These are phyloP conservation scores for Bombylius discolor DNA, from an alignment of 2,888 invertebrate genomes.

Conservation along the genomic window DNA sequence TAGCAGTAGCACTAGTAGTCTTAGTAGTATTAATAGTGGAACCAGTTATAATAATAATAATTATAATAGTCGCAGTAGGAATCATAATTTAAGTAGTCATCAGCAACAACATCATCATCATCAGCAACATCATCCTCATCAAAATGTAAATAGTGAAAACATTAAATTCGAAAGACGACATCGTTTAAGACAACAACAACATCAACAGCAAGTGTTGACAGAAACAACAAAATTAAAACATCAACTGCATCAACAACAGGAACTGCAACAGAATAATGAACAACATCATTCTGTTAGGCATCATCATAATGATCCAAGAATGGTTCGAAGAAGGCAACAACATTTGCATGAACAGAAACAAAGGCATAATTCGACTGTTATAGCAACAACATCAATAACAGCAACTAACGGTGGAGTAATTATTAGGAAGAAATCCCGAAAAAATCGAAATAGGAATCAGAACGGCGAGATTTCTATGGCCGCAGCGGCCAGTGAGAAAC, in stretches of 20 bases:
- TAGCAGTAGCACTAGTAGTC: conserved; percentile 5
- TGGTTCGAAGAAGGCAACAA: conserved; percentile 27
- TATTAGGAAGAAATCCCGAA: not conserved
- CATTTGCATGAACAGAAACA: conserved; percentile 22
- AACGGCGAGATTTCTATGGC: not conserved
- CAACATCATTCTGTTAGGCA: conserved; percentile 31
- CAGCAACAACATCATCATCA: not conserved
- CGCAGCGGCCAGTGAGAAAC: not conserved
- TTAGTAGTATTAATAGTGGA: conserved; percentile 18
- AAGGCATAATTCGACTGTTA: not conserved
- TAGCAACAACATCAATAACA: not conserved
- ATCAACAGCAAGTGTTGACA: not conserved
- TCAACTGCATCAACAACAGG: no score
- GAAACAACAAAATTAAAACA: not conserved
- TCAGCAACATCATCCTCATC: not conserved
- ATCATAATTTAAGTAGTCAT: conserved; percentile 23
- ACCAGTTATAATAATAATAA: conserved; percentile 21
- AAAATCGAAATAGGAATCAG: not conserved
- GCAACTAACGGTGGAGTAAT: not conserved
- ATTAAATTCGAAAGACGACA: conserved; percentile 3
- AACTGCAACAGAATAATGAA: not conserved
- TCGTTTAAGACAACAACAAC: not conserved
- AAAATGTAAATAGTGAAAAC: conserved; percentile 14
- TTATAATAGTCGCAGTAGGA: conserved; percentile 18
- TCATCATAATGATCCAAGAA: conserved; percentile 32